Base-by-base conservation (phyloP, 2,113 vertebrate species). In the Cyanistes caeruleus region DNA sequence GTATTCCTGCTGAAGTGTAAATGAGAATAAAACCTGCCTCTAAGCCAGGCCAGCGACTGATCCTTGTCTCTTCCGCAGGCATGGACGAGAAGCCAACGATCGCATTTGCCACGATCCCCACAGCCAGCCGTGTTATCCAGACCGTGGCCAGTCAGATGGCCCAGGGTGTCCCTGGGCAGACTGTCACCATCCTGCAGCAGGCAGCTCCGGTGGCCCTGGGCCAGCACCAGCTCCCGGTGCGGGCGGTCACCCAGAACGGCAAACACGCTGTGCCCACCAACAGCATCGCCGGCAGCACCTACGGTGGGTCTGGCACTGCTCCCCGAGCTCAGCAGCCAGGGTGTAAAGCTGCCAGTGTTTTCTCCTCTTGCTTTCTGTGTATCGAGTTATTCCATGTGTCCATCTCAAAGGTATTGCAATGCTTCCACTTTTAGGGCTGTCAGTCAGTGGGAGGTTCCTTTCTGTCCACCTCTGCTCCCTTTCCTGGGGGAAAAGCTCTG, bases 181-280 rank as follows among this genome's bases (percentile, higher is more conserved):
- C 98, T 1, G 98, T 98, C 86, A 97, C 98, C 1, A 98, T 98
- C 35, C 98, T 99, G 24, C 99, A 99, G 94, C 98, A 98, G n/a
- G 98, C 98, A 39, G 90, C 98, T 5, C 94, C 98, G 0, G 88
- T 99, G 84, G 89, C 97, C 58, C 97, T 99, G 11, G 99, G 98
- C 18, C 98, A 99, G 95, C 99, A 99, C 93, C 99, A 99, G 75
- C 99, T 99, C 13, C 99, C 99, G 0, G 98, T 99, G 69, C 98
- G 99, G 31, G 97, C 99, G 0, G 97, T 99, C 93, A 99, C 99
- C n/a, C 99, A 99, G 96, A 99, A 99, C 1, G 99, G 99, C 68
- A 99, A 99, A 95, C 99, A 99, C 8, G 97, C 98, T 1, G 84
- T 99, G 56, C 98, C 99, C 95, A 96, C 98, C 20, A 98, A 97